Evolutionary conservation across 2,797 vertebrate genomes (phyloP).

Genomic region (Falco concolor): DNA sequence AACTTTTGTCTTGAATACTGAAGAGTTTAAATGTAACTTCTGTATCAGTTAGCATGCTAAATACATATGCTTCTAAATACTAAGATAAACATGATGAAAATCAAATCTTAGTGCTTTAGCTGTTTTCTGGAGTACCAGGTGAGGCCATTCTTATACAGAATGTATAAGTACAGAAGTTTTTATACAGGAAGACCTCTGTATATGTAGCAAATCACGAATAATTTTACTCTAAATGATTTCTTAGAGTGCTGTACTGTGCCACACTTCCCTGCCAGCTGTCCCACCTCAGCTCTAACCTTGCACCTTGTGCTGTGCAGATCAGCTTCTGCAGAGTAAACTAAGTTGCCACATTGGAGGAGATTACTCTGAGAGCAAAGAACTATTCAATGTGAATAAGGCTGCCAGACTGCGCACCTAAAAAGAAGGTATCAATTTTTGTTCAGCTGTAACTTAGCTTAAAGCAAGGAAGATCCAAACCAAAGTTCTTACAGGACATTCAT

Average conservation of each 20-base stretch:
- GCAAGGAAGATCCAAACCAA: not conserved
- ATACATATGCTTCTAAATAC: not conserved
- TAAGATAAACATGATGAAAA: not conserved
- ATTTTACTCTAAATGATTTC: not conserved
- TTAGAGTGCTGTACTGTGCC: not conserved
- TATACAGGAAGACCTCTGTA: not conserved
- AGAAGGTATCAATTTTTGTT: not conserved
- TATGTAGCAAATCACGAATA: not conserved
- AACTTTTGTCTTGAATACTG: not conserved
- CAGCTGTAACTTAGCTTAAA: not conserved
- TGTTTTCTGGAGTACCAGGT: not conserved
- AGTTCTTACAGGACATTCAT: not conserved
- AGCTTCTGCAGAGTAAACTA: not conserved
- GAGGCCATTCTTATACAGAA: not conserved
- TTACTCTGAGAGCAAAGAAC: not conserved
- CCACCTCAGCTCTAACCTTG: not conserved
- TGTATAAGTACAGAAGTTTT: not conserved
- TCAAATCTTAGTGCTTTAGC: not conserved
- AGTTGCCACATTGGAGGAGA: not conserved
- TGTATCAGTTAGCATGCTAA: not conserved
- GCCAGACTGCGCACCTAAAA: not conserved
- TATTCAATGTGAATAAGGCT: not conserved
- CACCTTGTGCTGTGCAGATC: not conserved
- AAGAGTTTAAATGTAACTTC: not conserved
- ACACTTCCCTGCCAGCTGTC: not conserved